Conservation (phyloP, 2,888 invertebrate species). For the Ophioninae sp. region DNA sequence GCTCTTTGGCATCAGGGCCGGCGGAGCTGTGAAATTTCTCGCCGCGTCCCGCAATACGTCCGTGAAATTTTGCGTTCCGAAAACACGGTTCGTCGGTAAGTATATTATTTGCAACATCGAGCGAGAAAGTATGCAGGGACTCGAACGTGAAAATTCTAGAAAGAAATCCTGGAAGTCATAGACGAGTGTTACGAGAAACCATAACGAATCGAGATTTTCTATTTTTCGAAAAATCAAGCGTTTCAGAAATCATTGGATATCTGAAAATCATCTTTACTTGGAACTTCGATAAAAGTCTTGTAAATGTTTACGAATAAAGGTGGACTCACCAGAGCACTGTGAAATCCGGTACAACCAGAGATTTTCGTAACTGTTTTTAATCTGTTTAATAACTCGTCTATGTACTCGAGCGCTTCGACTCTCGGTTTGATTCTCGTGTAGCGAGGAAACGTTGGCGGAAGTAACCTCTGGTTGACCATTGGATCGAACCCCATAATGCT, state of each 20-base stretch:
- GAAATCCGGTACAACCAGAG: conserved; percentile 89
- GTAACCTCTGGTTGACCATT: conserved; percentile 95
- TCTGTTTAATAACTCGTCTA: conserved; percentile 91
- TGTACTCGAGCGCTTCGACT: conserved; percentile 89
- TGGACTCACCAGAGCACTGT: conserved; percentile 88
- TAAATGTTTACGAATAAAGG: neutral
- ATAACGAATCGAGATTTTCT: neutral
- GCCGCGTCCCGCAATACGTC: conserved; percentile 94
- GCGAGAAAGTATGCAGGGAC: conserved; percentile 95
- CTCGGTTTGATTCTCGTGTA: conserved; percentile 95
- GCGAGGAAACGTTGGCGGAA: conserved; percentile 99
- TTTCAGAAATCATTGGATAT: no score
- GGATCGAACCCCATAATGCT: conserved; percentile 97
- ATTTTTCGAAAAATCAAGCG: no score
- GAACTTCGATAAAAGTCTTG: neutral
- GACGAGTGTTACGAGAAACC: neutral
- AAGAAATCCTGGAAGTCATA: conserved; percentile 89
- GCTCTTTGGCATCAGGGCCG: conserved; percentile 90
- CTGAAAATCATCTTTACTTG: no score
- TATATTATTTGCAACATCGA: conserved; percentile 94
- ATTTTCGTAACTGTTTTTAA: conserved; percentile 92
- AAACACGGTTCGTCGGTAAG: conserved; percentile 83
- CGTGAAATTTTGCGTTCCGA: conserved; percentile 85
- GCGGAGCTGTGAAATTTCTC: conserved; percentile 93
- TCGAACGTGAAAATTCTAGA: conserved; percentile 93